Percentiles rank a stretch among this genome's conserved stretches.
phyloP scores from a whole-genome alignment of 1,140 invertebrate genomes.

The Berghia stephanieae region DNA sequence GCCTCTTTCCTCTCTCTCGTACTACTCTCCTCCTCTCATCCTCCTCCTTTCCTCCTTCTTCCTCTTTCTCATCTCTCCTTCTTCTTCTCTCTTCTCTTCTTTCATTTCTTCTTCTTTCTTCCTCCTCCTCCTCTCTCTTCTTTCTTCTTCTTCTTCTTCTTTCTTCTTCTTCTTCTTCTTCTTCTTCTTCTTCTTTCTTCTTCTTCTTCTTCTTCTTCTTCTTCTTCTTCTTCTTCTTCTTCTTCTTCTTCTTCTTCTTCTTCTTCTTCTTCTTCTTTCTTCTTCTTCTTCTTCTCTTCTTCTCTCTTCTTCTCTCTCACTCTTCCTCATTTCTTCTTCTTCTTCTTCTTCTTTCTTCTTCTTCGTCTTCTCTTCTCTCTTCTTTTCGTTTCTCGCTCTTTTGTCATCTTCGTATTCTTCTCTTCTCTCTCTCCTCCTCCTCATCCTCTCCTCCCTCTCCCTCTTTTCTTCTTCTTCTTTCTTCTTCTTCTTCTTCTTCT shows the following conservation, averaged over 20 bases:
- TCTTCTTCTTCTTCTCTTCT: background rate
- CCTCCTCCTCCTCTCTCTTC: no score
- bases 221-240: no score
- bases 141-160: no score
- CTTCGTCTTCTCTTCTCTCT: background rate
- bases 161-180: no score
- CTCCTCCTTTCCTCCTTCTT: conserved; percentile 5
- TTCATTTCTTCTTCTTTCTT: no score
- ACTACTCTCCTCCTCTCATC: no score
- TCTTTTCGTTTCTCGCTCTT: background rate
- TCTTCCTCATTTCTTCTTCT: background rate
- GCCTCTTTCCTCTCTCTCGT: no score
- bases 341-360: background rate
- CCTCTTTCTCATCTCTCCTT: no score
- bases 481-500: background rate
- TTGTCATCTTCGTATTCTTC: conserved; percentile 8
- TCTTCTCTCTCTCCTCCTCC: background rate
- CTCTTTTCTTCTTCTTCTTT: background rate
- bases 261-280: background rate
- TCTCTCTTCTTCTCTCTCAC: conserved; percentile 12
- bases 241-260: background rate
- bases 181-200: no score
- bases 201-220: no score
- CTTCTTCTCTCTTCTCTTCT: no score
- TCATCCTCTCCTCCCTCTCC: background rate